Evolutionary conservation across 2,888 invertebrate species (phyloP), one percentile per base, ranked within the genome.

Genomic region (Schrankia costaestrigalis): DNA sequence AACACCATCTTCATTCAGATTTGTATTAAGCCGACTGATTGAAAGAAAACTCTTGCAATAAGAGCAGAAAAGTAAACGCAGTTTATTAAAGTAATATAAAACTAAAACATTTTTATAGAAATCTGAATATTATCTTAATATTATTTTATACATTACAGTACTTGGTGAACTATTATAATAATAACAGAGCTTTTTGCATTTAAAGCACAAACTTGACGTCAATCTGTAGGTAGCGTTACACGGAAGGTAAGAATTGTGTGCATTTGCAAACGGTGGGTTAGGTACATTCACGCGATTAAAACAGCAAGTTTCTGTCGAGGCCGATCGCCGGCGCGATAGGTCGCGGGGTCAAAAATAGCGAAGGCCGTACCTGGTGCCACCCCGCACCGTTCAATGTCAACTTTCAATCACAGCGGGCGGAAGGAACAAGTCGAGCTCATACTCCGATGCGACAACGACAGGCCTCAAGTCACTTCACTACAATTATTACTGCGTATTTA

Each of bases 361-460:
- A 74, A 76, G 74, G 73, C 76, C 79, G 87, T 87, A 74, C 87
- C 87, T 81, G 85, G 86, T 77, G 78, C 84, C 82, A 72, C 83
- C 81, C 82, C 63, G 70, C 71, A 47, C 63, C 63, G 77, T 74
- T 81, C 85, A 83, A 84, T 83, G 85, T 84, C 85, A 85, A 83
- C 82, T 78, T 86, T 80, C 79, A 83, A 84, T 83, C 83, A 82
- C 68, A 65, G 71, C 69, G 71, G 78, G 77, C 78, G 78, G 81
- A 78, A 82, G 81, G 80, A 81, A 78, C 69, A 71, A 59, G 67
- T 69, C 65, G 62, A 61, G 70, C 73, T 71, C 75, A 84, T 77
- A 75, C 78, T 67, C 71, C 66, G 69, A 65, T 69, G 70, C 67
- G 67, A 40, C 39, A 39, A 65, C 68, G 56, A 57, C 63, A 57